phyloP scores from a whole-genome alignment of 2,113 vertebrate genomes.

The Ceyx margarethae region DNA sequence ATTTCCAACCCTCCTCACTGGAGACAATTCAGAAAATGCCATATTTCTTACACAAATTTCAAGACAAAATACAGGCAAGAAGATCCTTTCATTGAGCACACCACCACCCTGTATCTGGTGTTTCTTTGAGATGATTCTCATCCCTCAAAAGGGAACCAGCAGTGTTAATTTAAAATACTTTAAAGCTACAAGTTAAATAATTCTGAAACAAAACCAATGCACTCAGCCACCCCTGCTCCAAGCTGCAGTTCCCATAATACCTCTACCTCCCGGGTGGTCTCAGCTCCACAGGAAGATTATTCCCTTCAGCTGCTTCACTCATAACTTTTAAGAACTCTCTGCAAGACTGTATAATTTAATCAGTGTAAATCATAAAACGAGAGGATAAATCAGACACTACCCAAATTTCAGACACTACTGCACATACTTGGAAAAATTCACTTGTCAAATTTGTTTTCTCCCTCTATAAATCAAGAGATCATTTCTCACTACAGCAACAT shows the following conservation, averaged over 20 bases:
- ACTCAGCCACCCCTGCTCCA: background rate
- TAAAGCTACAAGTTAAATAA: background rate
- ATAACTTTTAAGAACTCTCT: background rate
- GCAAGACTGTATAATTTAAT: background rate
- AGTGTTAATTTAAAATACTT: background rate
- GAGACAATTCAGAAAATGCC: background rate
- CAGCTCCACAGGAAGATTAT: background rate
- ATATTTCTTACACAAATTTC: background rate
- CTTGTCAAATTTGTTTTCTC: background rate
- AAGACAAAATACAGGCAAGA: background rate
- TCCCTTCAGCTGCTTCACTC: background rate
- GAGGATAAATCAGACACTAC: background rate
- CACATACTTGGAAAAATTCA: background rate
- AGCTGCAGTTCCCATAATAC: background rate
- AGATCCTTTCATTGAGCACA: background rate
- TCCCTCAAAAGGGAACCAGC: background rate
- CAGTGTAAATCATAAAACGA: background rate
- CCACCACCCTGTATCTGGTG: fast-evolving
- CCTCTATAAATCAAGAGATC: background rate
- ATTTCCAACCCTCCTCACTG: background rate
- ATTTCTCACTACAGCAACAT: background rate
- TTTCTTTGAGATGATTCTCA: background rate
- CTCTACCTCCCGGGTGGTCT: background rate
- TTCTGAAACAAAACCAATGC: background rate
- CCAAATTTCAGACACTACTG: background rate